Conservation (phyloP, 2,113 vertebrate species). For the Emydura subglobosa region DNA sequence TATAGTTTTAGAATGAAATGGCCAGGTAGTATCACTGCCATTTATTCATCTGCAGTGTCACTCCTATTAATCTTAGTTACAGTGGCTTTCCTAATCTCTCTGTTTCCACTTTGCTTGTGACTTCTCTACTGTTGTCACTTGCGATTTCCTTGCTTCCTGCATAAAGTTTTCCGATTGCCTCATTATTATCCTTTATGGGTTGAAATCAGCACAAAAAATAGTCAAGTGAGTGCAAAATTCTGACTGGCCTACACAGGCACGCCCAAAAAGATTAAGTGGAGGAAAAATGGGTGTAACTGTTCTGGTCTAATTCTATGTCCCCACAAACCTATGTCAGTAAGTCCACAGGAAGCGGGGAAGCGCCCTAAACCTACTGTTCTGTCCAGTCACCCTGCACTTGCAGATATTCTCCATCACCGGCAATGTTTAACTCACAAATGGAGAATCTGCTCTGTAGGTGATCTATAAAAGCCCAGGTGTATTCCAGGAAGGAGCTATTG, state of each 20-base stretch:
- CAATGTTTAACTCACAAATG: neutral
- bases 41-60: neutral
- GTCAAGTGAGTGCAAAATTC: neutral
- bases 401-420: too few relatives aligned
- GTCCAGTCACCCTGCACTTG: too few relatives aligned
- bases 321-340: neutral
- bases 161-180: neutral
- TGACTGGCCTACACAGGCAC: neutral
- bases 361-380: too few relatives aligned
- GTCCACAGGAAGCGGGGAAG: too few relatives aligned
- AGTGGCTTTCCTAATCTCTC: neutral
- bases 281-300: neutral
- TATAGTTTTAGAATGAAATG: conserved; percentile 26
- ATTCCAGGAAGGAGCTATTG: fast-evolving
- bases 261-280: neutral
- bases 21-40: neutral
- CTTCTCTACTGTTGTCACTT: neutral
- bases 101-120: neutral
- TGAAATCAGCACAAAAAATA: neutral
- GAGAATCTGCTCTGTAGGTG: neutral
- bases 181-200: neutral
- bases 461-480: neutral
- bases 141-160: neutral
- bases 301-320: neutral
- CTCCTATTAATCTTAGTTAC: neutral